phyloP scores from a whole-genome alignment of 2,888 invertebrate species.

The Brachyptera putata region DNA sequence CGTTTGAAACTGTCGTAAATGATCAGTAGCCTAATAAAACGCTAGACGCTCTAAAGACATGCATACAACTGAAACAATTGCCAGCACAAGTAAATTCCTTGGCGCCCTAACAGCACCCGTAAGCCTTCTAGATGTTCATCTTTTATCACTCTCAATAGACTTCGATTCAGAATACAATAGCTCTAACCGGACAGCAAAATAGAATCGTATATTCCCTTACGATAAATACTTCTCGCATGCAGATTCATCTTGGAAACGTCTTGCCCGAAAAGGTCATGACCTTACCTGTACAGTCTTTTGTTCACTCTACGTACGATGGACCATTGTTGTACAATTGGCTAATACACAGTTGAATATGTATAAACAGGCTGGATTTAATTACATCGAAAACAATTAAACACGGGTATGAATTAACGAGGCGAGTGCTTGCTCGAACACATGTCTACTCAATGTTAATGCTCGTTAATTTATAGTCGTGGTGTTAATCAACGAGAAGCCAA shows the following conservation, averaged over 20 bases:
- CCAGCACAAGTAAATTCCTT: conserved; percentile 24
- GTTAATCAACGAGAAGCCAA: conserved; percentile 17
- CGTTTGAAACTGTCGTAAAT: too few relatives aligned
- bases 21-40: too few relatives aligned
- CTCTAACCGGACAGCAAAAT: conserved; percentile 4
- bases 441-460: neutral
- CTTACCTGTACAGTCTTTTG: conserved; percentile 2
- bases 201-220: neutral
- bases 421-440: too few relatives aligned
- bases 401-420: conserved; percentile 16
- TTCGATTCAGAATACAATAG: conserved; percentile 25
- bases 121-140: conserved; percentile 12
- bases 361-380: neutral
- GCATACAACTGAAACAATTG: conserved; percentile 22
- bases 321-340: neutral
- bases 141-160: conserved; percentile 17
- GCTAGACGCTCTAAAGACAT: too few relatives aligned
- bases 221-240: conserved; percentile 12
- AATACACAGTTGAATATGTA: neutral
- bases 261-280: conserved; percentile 20
- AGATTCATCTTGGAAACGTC: conserved; percentile 26
- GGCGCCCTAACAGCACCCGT: too few relatives aligned
- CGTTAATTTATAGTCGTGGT: conserved; percentile 6
- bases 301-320: neutral
- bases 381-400: conserved; percentile 17